Evolutionary conservation across 2,888 invertebrate species (phyloP).

Genomic region (Cosmopolites sordidus): DNA sequence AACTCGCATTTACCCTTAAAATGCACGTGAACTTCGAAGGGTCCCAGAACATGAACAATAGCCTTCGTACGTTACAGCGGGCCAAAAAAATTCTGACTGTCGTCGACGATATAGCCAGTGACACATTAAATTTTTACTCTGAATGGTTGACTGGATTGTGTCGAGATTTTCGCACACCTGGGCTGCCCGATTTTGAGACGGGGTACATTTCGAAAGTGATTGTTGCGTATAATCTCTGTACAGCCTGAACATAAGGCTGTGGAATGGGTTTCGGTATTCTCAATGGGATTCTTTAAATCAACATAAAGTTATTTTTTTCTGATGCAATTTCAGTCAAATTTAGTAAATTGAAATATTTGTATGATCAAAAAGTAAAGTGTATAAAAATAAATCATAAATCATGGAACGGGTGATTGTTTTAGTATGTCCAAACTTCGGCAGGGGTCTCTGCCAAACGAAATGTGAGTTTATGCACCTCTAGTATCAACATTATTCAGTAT

Average conservation of each 20-base stretch:
- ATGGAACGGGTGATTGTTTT: no score
- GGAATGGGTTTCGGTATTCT: constrained; percentile 18
- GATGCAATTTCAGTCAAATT: no score
- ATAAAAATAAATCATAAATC: no score
- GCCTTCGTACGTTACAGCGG: constrained; percentile 15
- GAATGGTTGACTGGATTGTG: constrained; percentile 22
- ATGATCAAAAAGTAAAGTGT: no score
- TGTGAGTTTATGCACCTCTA: no score
- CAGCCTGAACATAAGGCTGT: constrained; percentile 21
- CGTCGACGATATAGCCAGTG: no score
- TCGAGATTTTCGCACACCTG: constrained; percentile 28
- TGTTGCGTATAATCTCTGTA: constrained; percentile 22
- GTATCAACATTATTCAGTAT: no score
- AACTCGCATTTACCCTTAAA: constrained; percentile 24
- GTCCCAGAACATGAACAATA: constrained; percentile 26
- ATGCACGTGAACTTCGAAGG: constrained; percentile 26
- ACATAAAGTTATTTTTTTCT: no score
- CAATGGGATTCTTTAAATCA: constrained; percentile 1
- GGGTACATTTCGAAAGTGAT: constrained; percentile 22
- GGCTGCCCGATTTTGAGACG: constrained; percentile 24
- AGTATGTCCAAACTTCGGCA: no score
- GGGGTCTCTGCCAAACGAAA: no score
- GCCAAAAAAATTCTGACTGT: constrained; percentile 6
- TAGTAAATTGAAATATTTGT: no score
- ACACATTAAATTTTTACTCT: no score